These are phyloP conservation scores for Blastomussa wellsi DNA, from an alignment of 92 coral and sea anemone genomes.

Conservation along the genomic window DNA sequence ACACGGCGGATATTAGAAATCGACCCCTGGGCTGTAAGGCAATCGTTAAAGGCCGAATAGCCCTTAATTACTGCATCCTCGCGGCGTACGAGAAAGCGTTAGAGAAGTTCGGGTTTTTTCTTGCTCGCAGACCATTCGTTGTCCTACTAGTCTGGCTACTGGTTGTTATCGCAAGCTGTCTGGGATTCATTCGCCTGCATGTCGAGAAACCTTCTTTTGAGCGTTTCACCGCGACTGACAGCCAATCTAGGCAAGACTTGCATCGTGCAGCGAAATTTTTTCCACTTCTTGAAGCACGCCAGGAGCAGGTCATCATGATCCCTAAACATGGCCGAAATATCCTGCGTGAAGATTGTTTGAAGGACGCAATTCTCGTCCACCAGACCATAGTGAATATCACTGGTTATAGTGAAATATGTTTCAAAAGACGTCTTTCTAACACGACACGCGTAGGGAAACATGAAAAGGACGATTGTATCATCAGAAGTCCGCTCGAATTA, in stretches of 20 bases:
- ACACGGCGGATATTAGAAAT: background rate
- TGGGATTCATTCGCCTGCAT: slow-evolving; percentile 48
- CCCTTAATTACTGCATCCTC: slow-evolving; percentile 13
- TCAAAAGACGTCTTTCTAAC: background rate
- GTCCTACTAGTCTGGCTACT: slow-evolving; percentile 20
- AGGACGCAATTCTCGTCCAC: slow-evolving; percentile 45
- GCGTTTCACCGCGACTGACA: slow-evolving; percentile 15
- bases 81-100: slow-evolving; percentile 30
- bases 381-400: slow-evolving; percentile 32
- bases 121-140: slow-evolving; percentile 36
- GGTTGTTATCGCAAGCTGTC: slow-evolving; percentile 7
- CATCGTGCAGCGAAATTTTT: slow-evolving; percentile 28
- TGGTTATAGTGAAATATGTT: slow-evolving; percentile 35
- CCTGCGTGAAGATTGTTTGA: slow-evolving; percentile 43
- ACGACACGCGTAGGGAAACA: background rate
- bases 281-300: slow-evolving; percentile 44
- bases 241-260: slow-evolving; percentile 35
- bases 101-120: slow-evolving; percentile 41
- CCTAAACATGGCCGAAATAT: slow-evolving; percentile 43
- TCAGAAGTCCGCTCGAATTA: slow-evolving; percentile 34
- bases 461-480: background rate
- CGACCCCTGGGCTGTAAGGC: background rate
- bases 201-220: background rate
- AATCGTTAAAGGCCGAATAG: background rate
- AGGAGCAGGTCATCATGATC: slow-evolving; percentile 34